Conservation (phyloP, 2,888 invertebrate genomes). For the Drosophila atripex region DNA sequence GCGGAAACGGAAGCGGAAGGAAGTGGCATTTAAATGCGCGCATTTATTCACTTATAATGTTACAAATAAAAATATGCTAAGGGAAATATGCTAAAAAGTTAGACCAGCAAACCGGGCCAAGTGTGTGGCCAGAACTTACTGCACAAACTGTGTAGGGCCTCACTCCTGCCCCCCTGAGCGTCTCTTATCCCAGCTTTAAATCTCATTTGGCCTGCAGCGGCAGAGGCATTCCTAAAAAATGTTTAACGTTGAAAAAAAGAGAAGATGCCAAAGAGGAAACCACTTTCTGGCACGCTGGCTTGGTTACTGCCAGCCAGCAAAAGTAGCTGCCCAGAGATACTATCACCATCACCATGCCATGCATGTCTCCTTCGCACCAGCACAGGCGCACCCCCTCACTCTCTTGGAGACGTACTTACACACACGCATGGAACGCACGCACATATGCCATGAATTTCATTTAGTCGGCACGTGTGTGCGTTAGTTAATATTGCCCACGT, state of each 20-base stretch:
- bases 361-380: slow-evolving; percentile 67
- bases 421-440: slow-evolving; percentile 60
- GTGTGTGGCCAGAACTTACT: slow-evolving; percentile 65
- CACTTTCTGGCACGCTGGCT: slow-evolving; percentile 47
- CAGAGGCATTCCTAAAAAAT: slow-evolving; percentile 57
- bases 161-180: not conserved
- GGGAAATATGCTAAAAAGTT: slow-evolving; percentile 72
- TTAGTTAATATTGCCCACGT: slow-evolving; percentile 76
- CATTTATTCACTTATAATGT: slow-evolving; percentile 79
- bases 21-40: slow-evolving; percentile 78
- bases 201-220: slow-evolving; percentile 77
- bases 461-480: slow-evolving; percentile 74
- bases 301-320: slow-evolving; percentile 29
- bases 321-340: slow-evolving; percentile 57
- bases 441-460: slow-evolving; percentile 79
- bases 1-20: slow-evolving; percentile 13
- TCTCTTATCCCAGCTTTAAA: slow-evolving; percentile 59
- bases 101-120: slow-evolving; percentile 65
- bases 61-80: slow-evolving; percentile 76
- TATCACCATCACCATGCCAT: slow-evolving; percentile 71
- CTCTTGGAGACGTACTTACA: slow-evolving; percentile 23
- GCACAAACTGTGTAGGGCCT: slow-evolving; percentile 36
- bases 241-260: slow-evolving; percentile 17
- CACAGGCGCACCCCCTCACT: slow-evolving; percentile 10
- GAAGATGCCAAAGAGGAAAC: slow-evolving; percentile 20